Percentiles rank a stretch among this genome's conserved stretches.
Evolutionary conservation across 2,888 invertebrate genomes (phyloP).

Genomic region (Polylopha cassiicola): DNA sequence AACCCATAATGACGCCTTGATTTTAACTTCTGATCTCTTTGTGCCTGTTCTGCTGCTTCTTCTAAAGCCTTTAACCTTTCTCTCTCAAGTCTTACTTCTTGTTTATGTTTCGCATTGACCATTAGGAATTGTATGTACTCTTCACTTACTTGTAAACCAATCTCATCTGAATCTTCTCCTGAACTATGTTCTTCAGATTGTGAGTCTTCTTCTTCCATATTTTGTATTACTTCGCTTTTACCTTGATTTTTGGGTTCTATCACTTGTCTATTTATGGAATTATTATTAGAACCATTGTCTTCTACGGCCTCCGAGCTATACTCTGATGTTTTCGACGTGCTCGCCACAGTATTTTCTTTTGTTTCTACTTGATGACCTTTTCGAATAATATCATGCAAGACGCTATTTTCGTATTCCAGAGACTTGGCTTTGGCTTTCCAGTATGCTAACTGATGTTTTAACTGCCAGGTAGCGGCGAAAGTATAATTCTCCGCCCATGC

Average conservation of each 20-base stretch:
- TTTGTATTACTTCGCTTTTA: constrained; percentile 26
- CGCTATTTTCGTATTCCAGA: constrained; percentile 76
- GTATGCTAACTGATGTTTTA: constrained; percentile 76
- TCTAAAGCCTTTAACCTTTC: constrained; percentile 39
- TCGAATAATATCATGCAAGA: constrained; percentile 71
- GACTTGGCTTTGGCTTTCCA: constrained; percentile 79
- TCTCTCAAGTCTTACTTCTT: constrained; percentile 49
- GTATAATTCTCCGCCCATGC: constrained; percentile 61
- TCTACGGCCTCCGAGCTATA: no score
- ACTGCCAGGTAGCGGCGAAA: constrained; percentile 64
- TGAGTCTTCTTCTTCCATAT: constrained; percentile 31
- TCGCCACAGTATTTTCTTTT: constrained; percentile 31
- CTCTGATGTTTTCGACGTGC: constrained; percentile 20
- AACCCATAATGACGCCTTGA: constrained; percentile 17
- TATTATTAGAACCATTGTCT: constrained; percentile 15
- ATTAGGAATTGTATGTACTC: constrained; percentile 80
- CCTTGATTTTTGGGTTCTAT: constrained; percentile 18
- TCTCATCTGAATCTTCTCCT: constrained; percentile 35
- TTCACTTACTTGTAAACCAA: constrained; percentile 76
- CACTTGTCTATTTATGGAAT: constrained; percentile 15
- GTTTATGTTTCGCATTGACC: constrained; percentile 75
- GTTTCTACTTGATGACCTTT: constrained; percentile 36
- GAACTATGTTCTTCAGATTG: constrained; percentile 31
- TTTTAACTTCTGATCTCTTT: constrained; percentile 54
- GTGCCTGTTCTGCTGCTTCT: constrained; percentile 38